These are phyloP conservation scores for Loris lydekkerianus DNA, from an alignment of 2,797 vertebrate genomes.

Conservation along the genomic window DNA sequence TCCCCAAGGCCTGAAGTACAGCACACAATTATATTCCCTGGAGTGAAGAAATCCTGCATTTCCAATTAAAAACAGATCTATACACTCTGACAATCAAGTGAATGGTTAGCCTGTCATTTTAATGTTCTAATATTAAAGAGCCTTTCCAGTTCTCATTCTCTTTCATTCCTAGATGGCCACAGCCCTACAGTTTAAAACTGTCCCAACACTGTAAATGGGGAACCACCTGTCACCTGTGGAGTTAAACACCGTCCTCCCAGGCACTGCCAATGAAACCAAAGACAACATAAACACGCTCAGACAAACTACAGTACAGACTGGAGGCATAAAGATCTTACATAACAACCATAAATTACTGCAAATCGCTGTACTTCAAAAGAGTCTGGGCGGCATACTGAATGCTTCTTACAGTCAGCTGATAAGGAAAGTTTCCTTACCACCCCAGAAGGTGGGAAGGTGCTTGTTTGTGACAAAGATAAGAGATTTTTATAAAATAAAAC, in stretches of 20 bases:
- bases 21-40: neutral
- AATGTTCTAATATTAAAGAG: neutral
- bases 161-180: neutral
- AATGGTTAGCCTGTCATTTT: neutral
- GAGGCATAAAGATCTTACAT: neutral
- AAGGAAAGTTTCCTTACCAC: slow-evolving; percentile 27
- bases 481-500: slow-evolving; percentile 47
- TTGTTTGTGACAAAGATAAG: slow-evolving; percentile 38
- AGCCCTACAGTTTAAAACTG: neutral
- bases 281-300: neutral
- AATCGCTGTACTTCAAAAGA: neutral
- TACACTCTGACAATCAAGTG: neutral
- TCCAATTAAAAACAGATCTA: neutral
- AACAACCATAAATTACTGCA: slow-evolving; percentile 24
- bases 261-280: neutral
- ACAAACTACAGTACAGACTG: neutral
- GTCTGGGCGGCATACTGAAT: neutral
- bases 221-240: neutral
- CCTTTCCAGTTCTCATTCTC: neutral
- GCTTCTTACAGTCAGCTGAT: neutral
- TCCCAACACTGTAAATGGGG: neutral
- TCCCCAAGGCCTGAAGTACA: neutral
- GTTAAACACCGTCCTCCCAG: neutral
- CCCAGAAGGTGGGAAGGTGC: neutral
- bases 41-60: neutral